These are phyloP conservation scores for Centruroides sculpturatus DNA, from an alignment of 1,140 invertebrate species.

Conservation along the genomic window DNA sequence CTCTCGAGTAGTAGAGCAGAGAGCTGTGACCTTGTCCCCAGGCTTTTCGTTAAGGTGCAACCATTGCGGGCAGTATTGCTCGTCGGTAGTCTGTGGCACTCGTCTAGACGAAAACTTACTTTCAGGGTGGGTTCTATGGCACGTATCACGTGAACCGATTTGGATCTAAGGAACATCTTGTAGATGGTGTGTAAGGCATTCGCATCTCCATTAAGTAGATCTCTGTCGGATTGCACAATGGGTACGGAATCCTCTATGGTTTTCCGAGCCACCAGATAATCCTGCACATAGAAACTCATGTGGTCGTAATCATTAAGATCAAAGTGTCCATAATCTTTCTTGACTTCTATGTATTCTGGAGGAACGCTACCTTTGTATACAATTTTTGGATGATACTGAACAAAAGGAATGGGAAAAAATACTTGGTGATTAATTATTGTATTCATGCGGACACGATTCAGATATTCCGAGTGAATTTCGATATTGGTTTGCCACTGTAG, in stretches of 20 bases:
- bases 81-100: constrained; percentile 17
- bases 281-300: constrained; percentile 62
- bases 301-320: constrained; percentile 52
- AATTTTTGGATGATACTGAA: constrained; percentile 29
- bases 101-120: constrained; percentile 37
- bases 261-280: constrained; percentile 55
- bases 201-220: constrained; percentile 33
- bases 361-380: constrained; percentile 33
- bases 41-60: too few species aligned
- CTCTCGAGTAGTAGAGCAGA: too few species aligned
- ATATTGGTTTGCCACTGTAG: constrained; percentile 46
- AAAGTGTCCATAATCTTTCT: constrained; percentile 64
- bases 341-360: constrained; percentile 49
- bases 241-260: constrained; percentile 40
- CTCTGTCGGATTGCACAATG: constrained; percentile 43
- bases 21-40: too few species aligned
- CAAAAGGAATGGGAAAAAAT: constrained; percentile 66
- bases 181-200: constrained; percentile 33
- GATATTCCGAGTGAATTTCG: constrained; percentile 57
- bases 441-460: constrained; percentile 70
- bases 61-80: too few species aligned
- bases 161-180: constrained; percentile 45
- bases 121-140: constrained; percentile 53
- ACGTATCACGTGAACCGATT: constrained; percentile 47
- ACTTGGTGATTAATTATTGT: constrained; percentile 63